Percentiles rank a stretch among this genome's conserved stretches.
Evolutionary conservation across 2,888 invertebrate genomes (phyloP).

Genomic region (Hirtodrosophila confusa): DNA sequence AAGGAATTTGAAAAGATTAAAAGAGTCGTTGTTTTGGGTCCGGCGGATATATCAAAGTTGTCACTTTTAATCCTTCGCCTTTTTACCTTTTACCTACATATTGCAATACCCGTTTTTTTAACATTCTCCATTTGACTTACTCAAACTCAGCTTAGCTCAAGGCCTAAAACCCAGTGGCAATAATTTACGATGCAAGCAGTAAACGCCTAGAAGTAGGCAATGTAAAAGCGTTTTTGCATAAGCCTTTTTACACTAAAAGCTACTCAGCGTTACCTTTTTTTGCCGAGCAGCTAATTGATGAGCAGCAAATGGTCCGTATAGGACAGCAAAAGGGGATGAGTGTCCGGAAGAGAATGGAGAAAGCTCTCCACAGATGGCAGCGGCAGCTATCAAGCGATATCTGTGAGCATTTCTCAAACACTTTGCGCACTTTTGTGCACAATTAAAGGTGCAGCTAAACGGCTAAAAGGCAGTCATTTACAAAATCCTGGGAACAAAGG

Average conservation of each 20-base stretch:
- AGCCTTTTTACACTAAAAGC: conserved; percentile 73
- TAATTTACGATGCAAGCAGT: conserved; percentile 46
- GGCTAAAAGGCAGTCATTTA: conserved; percentile 47
- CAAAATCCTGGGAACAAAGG: conserved; percentile 20
- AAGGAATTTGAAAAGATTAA: too few relatives aligned
- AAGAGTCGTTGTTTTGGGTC: too few relatives aligned
- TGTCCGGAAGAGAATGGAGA: conserved; percentile 2
- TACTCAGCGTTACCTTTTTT: conserved; percentile 52
- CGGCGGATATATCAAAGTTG: neutral
- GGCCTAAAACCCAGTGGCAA: conserved; percentile 41
- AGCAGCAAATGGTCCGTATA: conserved; percentile 57
- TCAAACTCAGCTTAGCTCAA: conserved; percentile 21
- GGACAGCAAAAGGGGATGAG: neutral
- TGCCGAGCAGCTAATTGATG: conserved; percentile 69
- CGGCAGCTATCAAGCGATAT: conserved; percentile 36
- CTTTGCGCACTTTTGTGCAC: conserved; percentile 33
- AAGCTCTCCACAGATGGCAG: conserved; percentile 21
- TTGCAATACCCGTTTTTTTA: conserved; percentile 8
- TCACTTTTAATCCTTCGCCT: conserved; percentile 15
- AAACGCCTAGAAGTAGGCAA: conserved; percentile 57
- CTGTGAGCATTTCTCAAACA: conserved; percentile 39
- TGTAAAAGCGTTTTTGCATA: conserved; percentile 48
- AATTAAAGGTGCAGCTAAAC: conserved; percentile 65
- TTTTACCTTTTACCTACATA: conserved; percentile 32
- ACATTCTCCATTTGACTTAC: neutral